Evolutionary conservation across 1,140 invertebrate genomes (phyloP).

Genomic region (Periplaneta americana): DNA sequence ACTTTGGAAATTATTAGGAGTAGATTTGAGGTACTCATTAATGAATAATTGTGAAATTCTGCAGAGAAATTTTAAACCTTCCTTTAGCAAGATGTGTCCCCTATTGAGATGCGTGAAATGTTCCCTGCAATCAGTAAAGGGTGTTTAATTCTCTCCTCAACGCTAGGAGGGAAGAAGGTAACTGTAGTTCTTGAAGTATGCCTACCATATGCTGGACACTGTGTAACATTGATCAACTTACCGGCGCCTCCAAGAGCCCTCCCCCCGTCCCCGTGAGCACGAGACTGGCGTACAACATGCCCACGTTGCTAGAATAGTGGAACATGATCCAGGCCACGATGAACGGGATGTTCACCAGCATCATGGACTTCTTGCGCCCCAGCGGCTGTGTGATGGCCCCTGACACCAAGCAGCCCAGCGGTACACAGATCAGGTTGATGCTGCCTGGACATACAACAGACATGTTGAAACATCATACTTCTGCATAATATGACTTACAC

Average conservation of each 20-base stretch:
- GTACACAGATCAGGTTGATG: conserved; percentile 69
- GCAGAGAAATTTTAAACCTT: no score
- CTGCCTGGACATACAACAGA: conserved; percentile 48
- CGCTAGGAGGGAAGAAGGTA: no score
- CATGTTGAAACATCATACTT: background rate
- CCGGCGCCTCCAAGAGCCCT: conserved; percentile 70
- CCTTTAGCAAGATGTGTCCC: no score
- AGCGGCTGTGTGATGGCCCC: conserved; percentile 60
- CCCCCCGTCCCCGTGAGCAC: conserved; percentile 63
- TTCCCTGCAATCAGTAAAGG: no score
- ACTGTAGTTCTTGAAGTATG: no score
- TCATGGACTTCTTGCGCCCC: conserved; percentile 63
- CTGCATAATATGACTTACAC: no score
- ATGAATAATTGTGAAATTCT: no score
- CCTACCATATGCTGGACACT: background rate
- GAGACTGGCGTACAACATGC: conserved; percentile 58
- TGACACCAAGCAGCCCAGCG: conserved; percentile 65
- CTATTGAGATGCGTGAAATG: no score
- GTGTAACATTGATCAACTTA: conserved; percentile 34
- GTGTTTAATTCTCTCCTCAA: no score
- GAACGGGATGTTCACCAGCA: conserved; percentile 63
- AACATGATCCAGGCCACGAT: conserved; percentile 65
- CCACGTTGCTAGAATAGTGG: conserved; percentile 50
- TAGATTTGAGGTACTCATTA: no score
- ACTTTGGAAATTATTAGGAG: no score